Base-by-base conservation (phyloP, 1,140 invertebrate genomes). In the Lepidurus packardi region DNA sequence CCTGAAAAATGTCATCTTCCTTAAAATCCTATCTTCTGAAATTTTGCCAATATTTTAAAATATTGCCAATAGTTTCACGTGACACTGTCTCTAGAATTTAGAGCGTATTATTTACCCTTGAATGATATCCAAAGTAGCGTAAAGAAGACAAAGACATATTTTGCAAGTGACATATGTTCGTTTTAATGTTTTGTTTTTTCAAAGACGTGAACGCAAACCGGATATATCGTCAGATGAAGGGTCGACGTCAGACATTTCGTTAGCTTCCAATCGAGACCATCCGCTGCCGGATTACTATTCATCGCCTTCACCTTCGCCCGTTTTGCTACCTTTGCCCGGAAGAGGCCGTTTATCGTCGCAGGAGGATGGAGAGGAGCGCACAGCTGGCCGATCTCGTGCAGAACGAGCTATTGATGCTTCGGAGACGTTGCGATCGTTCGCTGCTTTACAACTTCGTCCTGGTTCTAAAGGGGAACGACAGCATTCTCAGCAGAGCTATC, bases 301-400 rank as follows among this genome's bases (percentile, higher is more conserved):
- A n/a, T 65, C 53, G 53, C 53, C 16, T 65, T 65, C 53, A n/a
- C 53, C 53, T 65, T 65, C 53, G 21, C 53, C 53, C 16, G 53
- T 65, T 16, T 21, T 65, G 8, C 53, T 13, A 16, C 53, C 16
- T 21, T 13, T 65, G 13, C 7, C 8, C 6, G 53, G 53, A 21
- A 65, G 53, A 65, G 13, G 53, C 21, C 53, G 53, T 4, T 65
- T 65, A 21, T 65, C 53, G 53, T 65, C 53, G 7, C 53, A 65
- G 13, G 53, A 65, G 21, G 53, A 65, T 4, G 21, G 21, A 13
- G 53, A 65, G 21, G 53, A 65, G 1, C 53, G 53, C 34, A 34
- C 34, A 16, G 3, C 53, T 65, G 53, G 53, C 21, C 53, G 53
- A n/a, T 65, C 53, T 13, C 53, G 53, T 65, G 53, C 16, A 65